Percentiles rank a stretch among this genome's conserved stretches.
These are phyloP conservation scores for Cataglyphis livida DNA, from an alignment of 2,888 invertebrate species.

Conservation along the genomic window DNA sequence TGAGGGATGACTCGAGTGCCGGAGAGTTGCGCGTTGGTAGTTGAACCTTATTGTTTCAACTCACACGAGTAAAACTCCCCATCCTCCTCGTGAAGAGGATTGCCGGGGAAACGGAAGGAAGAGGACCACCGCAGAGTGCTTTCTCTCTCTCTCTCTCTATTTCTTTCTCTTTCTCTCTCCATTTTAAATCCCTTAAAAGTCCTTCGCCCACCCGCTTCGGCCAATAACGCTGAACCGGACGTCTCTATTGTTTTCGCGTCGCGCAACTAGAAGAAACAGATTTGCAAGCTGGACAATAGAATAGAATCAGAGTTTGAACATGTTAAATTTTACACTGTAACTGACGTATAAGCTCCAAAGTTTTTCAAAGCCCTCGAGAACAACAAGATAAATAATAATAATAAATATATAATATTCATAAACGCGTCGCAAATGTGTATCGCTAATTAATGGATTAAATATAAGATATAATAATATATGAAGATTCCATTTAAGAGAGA, in stretches of 20 bases:
- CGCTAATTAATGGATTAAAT: neutral
- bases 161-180: constrained; percentile 54
- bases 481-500: neutral
- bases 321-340: neutral
- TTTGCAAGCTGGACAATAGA: constrained; percentile 56
- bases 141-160: neutral
- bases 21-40: constrained; percentile 77
- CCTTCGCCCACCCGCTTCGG: constrained; percentile 52
- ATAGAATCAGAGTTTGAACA: constrained; percentile 23
- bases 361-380: neutral
- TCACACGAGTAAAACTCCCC: constrained; percentile 60
- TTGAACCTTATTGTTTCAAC: constrained; percentile 83
- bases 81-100: constrained; percentile 65
- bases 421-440: neutral
- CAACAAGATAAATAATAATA: neutral
- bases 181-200: constrained; percentile 65
- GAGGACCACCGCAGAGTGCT: constrained; percentile 68
- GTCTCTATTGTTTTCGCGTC: constrained; percentile 60
- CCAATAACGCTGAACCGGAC: constrained; percentile 69
- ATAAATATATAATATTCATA: neutral
- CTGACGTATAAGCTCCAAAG: neutral
- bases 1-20: constrained; percentile 83
- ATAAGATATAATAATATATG: neutral
- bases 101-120: constrained; percentile 49
- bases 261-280: constrained; percentile 52